Base-by-base conservation (phyloP, 2,888 invertebrate genomes). In the Eilema depressum region DNA sequence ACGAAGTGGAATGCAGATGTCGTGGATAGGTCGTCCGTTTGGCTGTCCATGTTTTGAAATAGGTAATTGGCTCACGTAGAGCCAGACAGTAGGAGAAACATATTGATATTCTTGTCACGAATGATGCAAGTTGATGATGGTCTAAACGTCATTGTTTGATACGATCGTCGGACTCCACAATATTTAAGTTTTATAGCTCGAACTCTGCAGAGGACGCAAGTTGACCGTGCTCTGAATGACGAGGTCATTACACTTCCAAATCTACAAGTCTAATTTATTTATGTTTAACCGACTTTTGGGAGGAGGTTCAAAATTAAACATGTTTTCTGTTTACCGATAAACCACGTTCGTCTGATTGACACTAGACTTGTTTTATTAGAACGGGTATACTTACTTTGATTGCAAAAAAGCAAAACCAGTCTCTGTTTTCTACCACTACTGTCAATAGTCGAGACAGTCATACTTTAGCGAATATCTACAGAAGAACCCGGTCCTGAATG, bases 231-330 rank as follows among this genome's bases (percentile, higher is more conserved):
- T 53, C n/a, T 53, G 53, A 53, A n/a, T n/a, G 2, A 53, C 53
- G n/a, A 47, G 61, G 67, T 47, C 67, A 61, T 61, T 59, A 41
- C 60, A 47, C 67, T 37, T 26, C 5, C 25, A 57, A 66, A 67
- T 61, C 17, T 61, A 47, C 41, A 47, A 61, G 7, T 61, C 61
- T 37, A 33, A 66, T 37, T 33, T 59, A 17, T 26, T 57, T 66
- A 25, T 65, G 53, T 12, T 65, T 56, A 56, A 37, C 37, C 37
- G 25, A 41, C 17, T 37, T 63, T 25, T 63, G n/a, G 25, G 20
- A 41, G 23, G 17, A 25, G 17, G 17, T 37, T 25, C 23, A 30
- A 8, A 63, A 33, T 7, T 63, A 0, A 41, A 37, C 17, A 1
- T 4, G 8, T 2, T 41, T 37, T 62, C 14, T 37, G 14, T 37